Percentiles rank a stretch among this genome's conserved stretches.
Evolutionary conservation across 1,140 invertebrate species (phyloP).

Genomic region (Lepidurus couesii): DNA sequence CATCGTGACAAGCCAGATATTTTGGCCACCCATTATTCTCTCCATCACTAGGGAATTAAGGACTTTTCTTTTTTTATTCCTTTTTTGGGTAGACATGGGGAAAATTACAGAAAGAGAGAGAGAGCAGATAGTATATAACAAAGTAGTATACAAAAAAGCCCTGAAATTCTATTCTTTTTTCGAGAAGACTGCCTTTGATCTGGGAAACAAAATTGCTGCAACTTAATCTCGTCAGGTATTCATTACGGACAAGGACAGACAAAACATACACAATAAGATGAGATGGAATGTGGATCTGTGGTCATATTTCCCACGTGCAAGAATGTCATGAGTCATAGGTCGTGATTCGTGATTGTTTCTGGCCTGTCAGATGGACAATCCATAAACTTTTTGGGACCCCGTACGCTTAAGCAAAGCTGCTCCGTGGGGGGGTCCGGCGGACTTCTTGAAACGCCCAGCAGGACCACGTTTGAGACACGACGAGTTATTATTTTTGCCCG

Average conservation of each 20-base stretch:
- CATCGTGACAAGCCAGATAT: neutral
- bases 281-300: slow-evolving; percentile 8
- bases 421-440: slow-evolving; percentile 5
- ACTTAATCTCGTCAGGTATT: neutral
- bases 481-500: slow-evolving; percentile 10
- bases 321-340: slow-evolving; percentile 22
- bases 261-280: neutral
- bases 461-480: neutral
- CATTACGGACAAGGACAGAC: neutral
- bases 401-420: slow-evolving; percentile 18
- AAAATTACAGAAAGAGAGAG: neutral
- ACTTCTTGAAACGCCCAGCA: slow-evolving; percentile 21
- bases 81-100: too few relatives aligned
- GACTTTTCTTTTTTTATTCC: too few relatives aligned
- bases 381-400: neutral
- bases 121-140: neutral
- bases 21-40: neutral
- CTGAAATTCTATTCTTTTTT: neutral
- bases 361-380: slow-evolving; percentile 13
- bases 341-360: slow-evolving; percentile 22
- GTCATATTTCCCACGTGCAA: slow-evolving; percentile 19
- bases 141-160: neutral
- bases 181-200: neutral
- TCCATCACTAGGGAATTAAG: neutral
- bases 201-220: neutral